Evolutionary conservation across 2,113 vertebrate species (phyloP).

Genomic region (Oxyura jamaicensis): DNA sequence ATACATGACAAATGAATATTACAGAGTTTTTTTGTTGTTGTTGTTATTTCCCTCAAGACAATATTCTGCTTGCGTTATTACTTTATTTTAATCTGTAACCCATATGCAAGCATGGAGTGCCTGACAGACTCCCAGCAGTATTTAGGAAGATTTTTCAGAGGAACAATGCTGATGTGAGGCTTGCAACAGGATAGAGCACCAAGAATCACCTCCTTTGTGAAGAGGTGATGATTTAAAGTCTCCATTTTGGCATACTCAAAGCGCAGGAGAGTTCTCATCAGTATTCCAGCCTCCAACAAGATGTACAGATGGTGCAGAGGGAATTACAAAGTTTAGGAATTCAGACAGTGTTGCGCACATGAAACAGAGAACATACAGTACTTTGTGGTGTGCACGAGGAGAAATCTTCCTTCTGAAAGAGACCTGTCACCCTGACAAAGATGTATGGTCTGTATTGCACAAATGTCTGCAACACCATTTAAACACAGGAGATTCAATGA

Average conservation of each 20-base stretch:
- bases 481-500: not conserved
- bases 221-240: conserved; percentile 26
- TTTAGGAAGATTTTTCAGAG: not conserved
- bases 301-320: not conserved
- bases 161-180: not conserved
- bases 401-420: not conserved
- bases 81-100: not conserved
- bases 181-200: not conserved
- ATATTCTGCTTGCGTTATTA: not conserved
- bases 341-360: not conserved
- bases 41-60: not conserved
- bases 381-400: not conserved
- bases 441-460: not conserved
- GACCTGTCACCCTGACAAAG: conserved; percentile 14
- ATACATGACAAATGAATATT: not conserved
- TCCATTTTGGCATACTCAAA: not conserved
- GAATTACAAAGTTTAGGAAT: conserved; percentile 19
- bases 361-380: not conserved
- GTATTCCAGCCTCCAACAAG: not conserved
- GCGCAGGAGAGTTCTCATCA: not conserved
- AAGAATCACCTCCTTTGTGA: not conserved
- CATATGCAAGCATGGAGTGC: not conserved
- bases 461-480: not conserved
- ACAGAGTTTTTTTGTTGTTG: not conserved
- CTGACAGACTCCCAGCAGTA: not conserved